Base-by-base conservation (phyloP, 1,140 invertebrate genomes). In the Sesamia nonagrioides region DNA sequence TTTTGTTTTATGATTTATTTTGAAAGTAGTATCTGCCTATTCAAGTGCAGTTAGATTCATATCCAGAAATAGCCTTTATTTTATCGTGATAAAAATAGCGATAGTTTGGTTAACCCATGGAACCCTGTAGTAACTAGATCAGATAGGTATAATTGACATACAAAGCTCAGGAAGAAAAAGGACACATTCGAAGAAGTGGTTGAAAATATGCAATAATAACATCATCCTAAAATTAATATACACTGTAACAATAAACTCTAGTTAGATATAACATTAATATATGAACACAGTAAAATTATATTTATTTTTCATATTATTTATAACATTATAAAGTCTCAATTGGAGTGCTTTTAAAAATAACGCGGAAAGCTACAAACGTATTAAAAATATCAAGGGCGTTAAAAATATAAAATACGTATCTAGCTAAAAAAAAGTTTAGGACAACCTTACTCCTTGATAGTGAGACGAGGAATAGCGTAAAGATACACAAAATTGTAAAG, bases 361-460 rank as follows among this genome's bases (percentile, higher is more conserved):
- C 18, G 27, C 48, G 15, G 13, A n/a, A 52, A 63, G 27, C 27
- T 3, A 3, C 66, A 66, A 15, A 68, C 35, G 37, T 66, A 77
- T 61, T 50, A 50, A 54, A 77, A 40, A 66, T 68, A 37, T 40
- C 40, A 63, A 77, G 45, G 48, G 45, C 37, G 45, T n/a, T 71
- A 63, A 13, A 77, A 66, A 50, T 77, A 35, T 63, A 77, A 77
- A 66, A 77, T 17, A 45, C 54, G 2, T 71, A 50, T 73, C 6
- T 78, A 76, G 79, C 80, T n/a, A n/a, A 82, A 84, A 82, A 54
- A 11, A 78, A 83, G 77, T 6, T 33, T 60, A 78, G 82, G 82
- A 89, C 87, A 89, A 89, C 88, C 86, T 74, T 88, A 84, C 86
- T 88, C 88, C 86, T 90, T 90, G 88, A 86, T 87, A 87, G 88